Evolutionary conservation across 2,113 vertebrate species (phyloP).

Genomic region (Acrocephalus kingi): DNA sequence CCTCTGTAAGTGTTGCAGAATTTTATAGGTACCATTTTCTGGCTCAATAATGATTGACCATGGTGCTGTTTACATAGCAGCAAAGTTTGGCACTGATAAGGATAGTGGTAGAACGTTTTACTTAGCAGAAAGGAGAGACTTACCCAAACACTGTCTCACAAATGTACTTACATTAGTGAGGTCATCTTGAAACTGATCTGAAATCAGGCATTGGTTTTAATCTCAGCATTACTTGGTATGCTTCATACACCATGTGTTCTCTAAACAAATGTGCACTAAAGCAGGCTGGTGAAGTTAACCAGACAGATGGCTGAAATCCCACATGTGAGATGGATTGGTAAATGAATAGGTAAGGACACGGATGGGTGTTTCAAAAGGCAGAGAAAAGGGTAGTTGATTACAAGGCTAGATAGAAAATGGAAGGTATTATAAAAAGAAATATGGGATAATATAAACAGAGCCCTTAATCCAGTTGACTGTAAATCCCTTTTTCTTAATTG

Average conservation of each 20-base stretch:
- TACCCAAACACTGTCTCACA: slow-evolving; percentile 4
- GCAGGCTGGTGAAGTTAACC: slow-evolving; percentile 57
- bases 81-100: slow-evolving; percentile 21
- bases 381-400: slow-evolving; percentile 63
- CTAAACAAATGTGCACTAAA: slow-evolving; percentile 56
- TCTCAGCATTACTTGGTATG: slow-evolving; percentile 3
- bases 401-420: slow-evolving; percentile 70
- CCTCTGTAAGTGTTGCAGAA: not conserved
- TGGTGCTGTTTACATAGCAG: not conserved
- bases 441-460: slow-evolving; percentile 80
- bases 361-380: slow-evolving; percentile 39
- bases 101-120: slow-evolving; percentile 46
- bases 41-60: slow-evolving; percentile 9
- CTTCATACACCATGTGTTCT: slow-evolving; percentile 26
- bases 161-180: slow-evolving; percentile 42
- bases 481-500: slow-evolving; percentile 85
- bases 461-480: slow-evolving; percentile 77
- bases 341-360: slow-evolving; percentile 35
- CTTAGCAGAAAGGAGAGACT: slow-evolving; percentile 42
- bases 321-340: slow-evolving; percentile 46
- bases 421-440: slow-evolving; percentile 77
- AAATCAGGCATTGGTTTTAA: slow-evolving; percentile 28
- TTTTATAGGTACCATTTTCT: not conserved
- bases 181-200: slow-evolving; percentile 58
- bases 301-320: slow-evolving; percentile 54